A percentile compares a stretch with the other conserved stretches of the same genome.
phyloP scores from a whole-genome alignment of 2,888 invertebrate species.

The Diloba caeruleocephala region DNA sequence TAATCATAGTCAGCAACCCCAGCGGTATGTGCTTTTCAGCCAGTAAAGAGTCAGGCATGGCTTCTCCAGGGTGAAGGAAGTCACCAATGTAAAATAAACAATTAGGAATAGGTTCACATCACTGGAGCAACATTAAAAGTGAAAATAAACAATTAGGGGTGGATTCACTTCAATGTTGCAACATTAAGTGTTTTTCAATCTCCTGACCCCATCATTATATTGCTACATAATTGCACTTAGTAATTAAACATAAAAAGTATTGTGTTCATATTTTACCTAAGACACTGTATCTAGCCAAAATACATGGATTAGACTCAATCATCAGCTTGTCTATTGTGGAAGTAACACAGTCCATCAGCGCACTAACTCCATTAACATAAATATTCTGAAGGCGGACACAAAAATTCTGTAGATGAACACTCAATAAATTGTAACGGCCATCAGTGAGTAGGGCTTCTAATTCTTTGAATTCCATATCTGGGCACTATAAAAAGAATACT shows the following conservation, averaged over 20 bases:
- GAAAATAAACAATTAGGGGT: too few species aligned
- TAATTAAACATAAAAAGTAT: slow-evolving; percentile 2
- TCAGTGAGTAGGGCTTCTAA: slow-evolving; percentile 91
- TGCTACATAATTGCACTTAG: too few species aligned
- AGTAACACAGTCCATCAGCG: slow-evolving; percentile 90
- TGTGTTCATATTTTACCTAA: slow-evolving; percentile 89
- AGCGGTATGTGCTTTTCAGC: too few species aligned
- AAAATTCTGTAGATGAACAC: slow-evolving; percentile 89
- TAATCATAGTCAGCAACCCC: too few species aligned
- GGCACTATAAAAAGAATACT: slow-evolving; percentile 86
- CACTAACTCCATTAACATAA: slow-evolving; percentile 90
- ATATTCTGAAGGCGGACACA: slow-evolving; percentile 89
- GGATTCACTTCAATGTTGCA: too few species aligned
- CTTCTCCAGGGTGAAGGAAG: too few species aligned
- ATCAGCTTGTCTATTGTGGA: slow-evolving; percentile 90
- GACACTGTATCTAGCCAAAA: slow-evolving; percentile 91
- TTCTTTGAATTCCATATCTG: slow-evolving; percentile 93
- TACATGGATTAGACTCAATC: slow-evolving; percentile 82
- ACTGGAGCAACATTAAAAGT: too few species aligned
- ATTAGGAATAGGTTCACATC: too few species aligned
- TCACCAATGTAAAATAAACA: too few species aligned
- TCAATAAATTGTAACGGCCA: slow-evolving; percentile 89
- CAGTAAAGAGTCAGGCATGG: too few species aligned
- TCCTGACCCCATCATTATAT: too few species aligned
- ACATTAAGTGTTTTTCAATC: too few species aligned